phyloP scores from a whole-genome alignment of 2,888 invertebrate species.

The Cataglyphis livida region DNA sequence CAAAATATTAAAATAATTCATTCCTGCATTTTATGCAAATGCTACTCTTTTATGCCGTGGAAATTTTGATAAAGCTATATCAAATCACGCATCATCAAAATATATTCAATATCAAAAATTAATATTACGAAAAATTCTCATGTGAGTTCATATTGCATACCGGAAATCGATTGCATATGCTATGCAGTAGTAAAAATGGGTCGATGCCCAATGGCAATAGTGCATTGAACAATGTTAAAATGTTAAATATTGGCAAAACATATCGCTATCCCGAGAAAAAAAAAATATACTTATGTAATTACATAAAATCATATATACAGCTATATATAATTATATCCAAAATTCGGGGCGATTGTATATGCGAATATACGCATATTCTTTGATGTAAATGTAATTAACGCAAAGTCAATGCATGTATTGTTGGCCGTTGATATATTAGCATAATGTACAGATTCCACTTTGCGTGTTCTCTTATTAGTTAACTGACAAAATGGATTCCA shows the following conservation, averaged over 20 bases:
- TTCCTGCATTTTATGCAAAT: not conserved
- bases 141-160: not conserved
- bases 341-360: no score
- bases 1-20: not conserved
- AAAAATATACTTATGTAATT: no score
- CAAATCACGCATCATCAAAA: not conserved
- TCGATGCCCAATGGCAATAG: not conserved
- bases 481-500: conserved; percentile 17
- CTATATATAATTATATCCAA: no score
- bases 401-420: not conserved
- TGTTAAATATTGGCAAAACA: not conserved
- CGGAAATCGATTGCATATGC: not conserved
- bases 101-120: conserved; percentile 5
- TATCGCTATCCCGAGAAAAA: not conserved
- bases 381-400: not conserved
- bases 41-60: not conserved
- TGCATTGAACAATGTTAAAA: conserved; percentile 1
- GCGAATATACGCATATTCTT: no score
- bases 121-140: not conserved
- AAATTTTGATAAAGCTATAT: conserved; percentile 1
- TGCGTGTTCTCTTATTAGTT: conserved; percentile 4
- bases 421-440: not conserved
- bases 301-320: no score
- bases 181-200: not conserved
- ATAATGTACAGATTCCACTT: not conserved